These are phyloP conservation scores for Oncorhynchus masou DNA, from an alignment of 2,113 vertebrate species.

Conservation along the genomic window DNA sequence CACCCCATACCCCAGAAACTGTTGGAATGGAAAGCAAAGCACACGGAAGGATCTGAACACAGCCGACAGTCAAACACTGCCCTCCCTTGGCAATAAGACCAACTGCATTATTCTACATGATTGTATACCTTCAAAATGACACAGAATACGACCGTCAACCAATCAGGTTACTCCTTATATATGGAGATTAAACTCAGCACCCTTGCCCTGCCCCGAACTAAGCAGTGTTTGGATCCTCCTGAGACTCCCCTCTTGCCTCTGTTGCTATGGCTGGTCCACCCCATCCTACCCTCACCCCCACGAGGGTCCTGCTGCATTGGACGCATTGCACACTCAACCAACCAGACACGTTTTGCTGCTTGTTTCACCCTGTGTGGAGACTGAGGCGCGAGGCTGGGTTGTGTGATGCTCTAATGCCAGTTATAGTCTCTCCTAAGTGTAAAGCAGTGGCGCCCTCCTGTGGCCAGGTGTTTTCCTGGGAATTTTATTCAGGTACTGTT, in stretches of 20 bases:
- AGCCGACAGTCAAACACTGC: conserved; percentile 20
- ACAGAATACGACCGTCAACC: no score
- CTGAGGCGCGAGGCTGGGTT: conserved; percentile 64
- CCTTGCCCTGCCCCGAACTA: not conserved
- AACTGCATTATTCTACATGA: not conserved
- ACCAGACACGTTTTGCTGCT: conserved; percentile 71
- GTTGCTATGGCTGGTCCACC: conserved; percentile 53
- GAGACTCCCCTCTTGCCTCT: conserved; percentile 29
- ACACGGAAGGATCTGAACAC: conserved; percentile 41
- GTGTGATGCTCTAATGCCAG: conserved; percentile 78
- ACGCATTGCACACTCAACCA: conserved; percentile 69
- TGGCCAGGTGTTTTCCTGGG: conserved; percentile 84
- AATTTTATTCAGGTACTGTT: conserved; percentile 81
- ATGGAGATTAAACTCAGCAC: not conserved
- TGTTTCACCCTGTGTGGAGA: conserved; percentile 62
- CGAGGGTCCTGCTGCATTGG: conserved; percentile 62
- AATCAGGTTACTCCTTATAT: no score
- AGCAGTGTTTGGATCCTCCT: conserved; percentile 50
- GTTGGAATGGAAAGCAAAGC: conserved; percentile 37
- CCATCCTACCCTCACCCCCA: conserved; percentile 16
- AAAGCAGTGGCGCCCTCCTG: conserved; percentile 81
- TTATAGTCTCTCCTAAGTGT: conserved; percentile 84
- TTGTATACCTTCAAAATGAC: no score
- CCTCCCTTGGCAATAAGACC: conserved; percentile 6
- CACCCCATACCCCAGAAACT: conserved; percentile 23